phyloP scores from a whole-genome alignment of 2,113 vertebrate species.

The Leucoraja erinaceus region DNA sequence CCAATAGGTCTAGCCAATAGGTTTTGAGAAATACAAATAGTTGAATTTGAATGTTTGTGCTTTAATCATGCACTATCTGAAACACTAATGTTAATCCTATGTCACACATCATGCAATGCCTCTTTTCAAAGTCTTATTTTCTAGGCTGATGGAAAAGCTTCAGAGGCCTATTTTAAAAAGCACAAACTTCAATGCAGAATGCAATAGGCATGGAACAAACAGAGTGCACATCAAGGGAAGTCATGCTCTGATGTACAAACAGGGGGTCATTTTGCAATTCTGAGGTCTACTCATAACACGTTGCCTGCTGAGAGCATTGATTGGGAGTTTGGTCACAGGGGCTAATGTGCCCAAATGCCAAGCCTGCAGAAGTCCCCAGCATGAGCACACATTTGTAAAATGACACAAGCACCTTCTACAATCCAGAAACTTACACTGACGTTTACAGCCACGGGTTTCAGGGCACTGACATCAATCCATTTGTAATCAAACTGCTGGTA shows the following conservation, averaged over 20 bases:
- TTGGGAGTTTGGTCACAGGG: background rate
- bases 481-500: constrained; percentile 7
- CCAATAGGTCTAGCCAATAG: no score
- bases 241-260: background rate
- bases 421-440: background rate
- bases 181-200: background rate
- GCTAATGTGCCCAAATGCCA: background rate
- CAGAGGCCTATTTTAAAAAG: background rate
- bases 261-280: background rate
- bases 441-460: background rate
- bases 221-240: background rate
- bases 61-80: background rate
- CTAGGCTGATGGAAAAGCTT: background rate
- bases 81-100: background rate
- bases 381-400: background rate
- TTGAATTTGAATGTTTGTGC: background rate
- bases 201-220: background rate
- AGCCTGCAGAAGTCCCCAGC: background rate
- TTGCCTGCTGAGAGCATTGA: background rate
- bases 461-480: background rate
- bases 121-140: no score
- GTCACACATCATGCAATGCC: background rate
- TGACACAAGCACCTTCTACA: background rate
- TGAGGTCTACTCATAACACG: no score
- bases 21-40: constrained; percentile 7